Base-by-base conservation (phyloP, 1,140 invertebrate genomes). In the Apocrypta bakeri region DNA sequence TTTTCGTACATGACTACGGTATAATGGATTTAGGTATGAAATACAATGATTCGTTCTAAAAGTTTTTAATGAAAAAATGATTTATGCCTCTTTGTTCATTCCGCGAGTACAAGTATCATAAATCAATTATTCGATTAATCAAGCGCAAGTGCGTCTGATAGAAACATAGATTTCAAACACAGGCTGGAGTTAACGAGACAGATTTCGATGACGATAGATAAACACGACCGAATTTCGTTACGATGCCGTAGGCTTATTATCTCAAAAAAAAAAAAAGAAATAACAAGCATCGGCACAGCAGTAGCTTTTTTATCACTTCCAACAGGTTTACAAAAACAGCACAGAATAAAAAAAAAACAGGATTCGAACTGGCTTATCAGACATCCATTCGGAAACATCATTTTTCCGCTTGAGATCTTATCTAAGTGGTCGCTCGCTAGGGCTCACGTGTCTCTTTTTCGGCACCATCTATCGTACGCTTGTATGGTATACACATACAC, bases 331-430 rank as follows among this genome's bases (percentile, higher is more conserved):
- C 11, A 56, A 17, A 66, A 73, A 48, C 21, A 9, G 12, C 7
- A 9, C 12, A 14, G 71, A 14, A 27, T 17, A n/a, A 29, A n/a
- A 68, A 81, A 68, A 68, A 40, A n/a, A 64, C 25, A 74, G 21
- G 27, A n/a, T 21, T 21, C n/a, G 73, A 81, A 64, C 42, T n/a
- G n/a, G 61, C 64, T 82, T 82, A 82, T 82, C 80, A 25, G 61
- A 8, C 27, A 1, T 29, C 56, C 48, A 64, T 72, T 82, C 68
- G 81, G 75, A 82, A 82, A 78, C 81, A 77, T 82, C 75, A 82
- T 82, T 82, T 82, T 82, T 82, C 81, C 74, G 81, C 81, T 73
- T 31, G 75, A 78, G 81, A 82, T 82, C 42, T 78, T 82, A 82
- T 82, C 81, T n/a, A 31, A 29, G 31, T 31, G 56, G 33, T 25